phyloP scores from a whole-genome alignment of 2,888 invertebrate species.

The Drosophila acutilabella region DNA sequence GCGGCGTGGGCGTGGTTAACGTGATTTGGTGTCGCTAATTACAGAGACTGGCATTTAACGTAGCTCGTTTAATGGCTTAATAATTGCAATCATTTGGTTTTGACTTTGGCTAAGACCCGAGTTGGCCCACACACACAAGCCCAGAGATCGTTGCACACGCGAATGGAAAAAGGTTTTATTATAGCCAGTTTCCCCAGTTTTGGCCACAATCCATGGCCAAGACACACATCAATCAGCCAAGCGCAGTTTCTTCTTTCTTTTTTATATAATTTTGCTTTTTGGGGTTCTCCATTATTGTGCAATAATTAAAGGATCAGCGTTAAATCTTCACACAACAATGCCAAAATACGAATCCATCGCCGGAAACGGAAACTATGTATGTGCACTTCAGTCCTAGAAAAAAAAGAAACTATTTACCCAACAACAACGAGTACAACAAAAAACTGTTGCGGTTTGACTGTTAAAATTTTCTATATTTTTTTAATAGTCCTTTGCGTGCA shows the following conservation, averaged over 20 bases:
- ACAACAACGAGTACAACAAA: background rate
- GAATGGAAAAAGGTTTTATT: constrained; percentile 30
- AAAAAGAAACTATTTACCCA: constrained; percentile 23
- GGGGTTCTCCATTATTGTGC: constrained; percentile 55
- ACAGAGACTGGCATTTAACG: constrained; percentile 76
- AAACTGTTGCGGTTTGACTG: constrained; percentile 55
- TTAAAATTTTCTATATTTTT: constrained; percentile 13
- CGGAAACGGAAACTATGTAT: constrained; percentile 78
- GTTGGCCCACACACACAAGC: constrained; percentile 60
- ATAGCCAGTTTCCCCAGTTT: constrained; percentile 11
- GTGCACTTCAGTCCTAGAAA: constrained; percentile 38
- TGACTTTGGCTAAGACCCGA: constrained; percentile 36
- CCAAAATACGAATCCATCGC: constrained; percentile 63
- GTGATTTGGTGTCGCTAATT: constrained; percentile 84
- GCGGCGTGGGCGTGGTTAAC: constrained; percentile 61
- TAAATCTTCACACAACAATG: constrained; percentile 80
- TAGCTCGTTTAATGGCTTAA: constrained; percentile 75
- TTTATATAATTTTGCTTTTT: constrained; percentile 7
- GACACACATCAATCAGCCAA: constrained; percentile 49
- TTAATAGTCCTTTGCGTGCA: constrained; percentile 27
- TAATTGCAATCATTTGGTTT: constrained; percentile 71
- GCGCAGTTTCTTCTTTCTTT: constrained; percentile 10
- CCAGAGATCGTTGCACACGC: constrained; percentile 55
- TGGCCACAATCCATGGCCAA: constrained; percentile 22
- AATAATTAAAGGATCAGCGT: constrained; percentile 80